phyloP scores from a whole-genome alignment of 1,140 invertebrate species.

The Aphelenchoides avenae region DNA sequence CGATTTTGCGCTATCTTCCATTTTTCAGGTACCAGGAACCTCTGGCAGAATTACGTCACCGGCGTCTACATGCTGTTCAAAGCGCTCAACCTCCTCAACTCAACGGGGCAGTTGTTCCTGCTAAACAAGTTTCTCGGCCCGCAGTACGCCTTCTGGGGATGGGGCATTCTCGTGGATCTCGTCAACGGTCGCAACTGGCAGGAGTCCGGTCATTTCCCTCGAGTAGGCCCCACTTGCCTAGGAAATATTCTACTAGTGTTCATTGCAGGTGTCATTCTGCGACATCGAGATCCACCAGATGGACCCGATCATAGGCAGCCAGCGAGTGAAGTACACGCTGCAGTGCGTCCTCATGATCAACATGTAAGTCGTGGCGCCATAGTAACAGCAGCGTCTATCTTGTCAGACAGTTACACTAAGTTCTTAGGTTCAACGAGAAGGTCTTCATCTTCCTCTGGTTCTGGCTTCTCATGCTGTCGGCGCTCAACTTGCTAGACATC shows the following conservation, averaged over 20 bases:
- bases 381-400: neutral
- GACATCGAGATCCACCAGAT: conserved; percentile 43
- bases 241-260: conserved; percentile 14
- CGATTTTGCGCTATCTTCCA: neutral
- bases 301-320: conserved; percentile 62
- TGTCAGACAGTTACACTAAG: neutral
- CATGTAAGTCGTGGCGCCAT: conserved; percentile 11
- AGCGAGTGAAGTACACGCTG: conserved; percentile 41
- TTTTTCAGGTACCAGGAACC: conserved; percentile 4
- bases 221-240: conserved; percentile 54
- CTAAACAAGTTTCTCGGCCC: conserved; percentile 62
- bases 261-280: conserved; percentile 60
- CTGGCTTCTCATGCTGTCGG: conserved; percentile 54
- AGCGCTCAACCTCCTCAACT: conserved; percentile 69
- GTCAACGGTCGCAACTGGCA: conserved; percentile 59
- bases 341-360: conserved; percentile 59
- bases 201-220: conserved; percentile 60
- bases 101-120: conserved; percentile 67
- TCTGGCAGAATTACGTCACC: conserved; percentile 38
- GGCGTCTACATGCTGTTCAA: conserved; percentile 47
- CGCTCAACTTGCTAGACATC: conserved; percentile 46
- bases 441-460: conserved; percentile 61
- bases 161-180: conserved; percentile 61
- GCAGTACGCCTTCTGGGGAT: conserved; percentile 61
- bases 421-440: conserved; percentile 61